Base-by-base conservation (phyloP, 2,113 vertebrate species). In the Labeo catla region DNA sequence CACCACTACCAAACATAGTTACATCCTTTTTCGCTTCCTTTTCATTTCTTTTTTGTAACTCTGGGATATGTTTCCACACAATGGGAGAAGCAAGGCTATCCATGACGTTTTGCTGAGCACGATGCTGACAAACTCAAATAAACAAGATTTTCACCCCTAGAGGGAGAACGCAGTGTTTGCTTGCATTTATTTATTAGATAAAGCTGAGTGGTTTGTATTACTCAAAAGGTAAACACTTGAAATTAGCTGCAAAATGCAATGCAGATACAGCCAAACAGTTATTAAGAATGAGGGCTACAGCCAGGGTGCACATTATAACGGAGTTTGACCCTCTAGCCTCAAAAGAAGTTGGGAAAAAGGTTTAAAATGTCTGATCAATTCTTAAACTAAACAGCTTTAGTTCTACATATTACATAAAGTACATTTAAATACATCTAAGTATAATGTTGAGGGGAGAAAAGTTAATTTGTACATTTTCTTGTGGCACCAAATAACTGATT, bases 1-100 rank as follows among this genome's bases (percentile, higher is more conserved):
- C 65, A 70, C 81, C 81, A 82, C 19, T 54, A 82, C 49, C 78
- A 82, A 54, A 82, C 59, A 76, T 84, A 50, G 85, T 81, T 61
- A 74, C n/a, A 63, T 82, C 63, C 28, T 82, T 82, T 66, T 52
- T 21, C 61, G 54, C 8, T 78, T 52, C 8, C 13, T 36, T 68
- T 50, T n/a, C 11, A 0, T 52, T n/a, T 70, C 12, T 36, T 82
- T 80, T 82, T 52, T 65, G 57, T 66, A 70, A 34, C 59, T 81
- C 39, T 43, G 79, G 23, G 47, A 68, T 68, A 68, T 66, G 47
- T 52, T 45, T 80, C 11, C 15, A 68, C 63, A 82, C 80, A 82
- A 68, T 52, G 47, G 23, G 13, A 72, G 43, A 77, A 52, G 13
- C 73, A 77, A 77, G 47, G 57, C 66, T 82, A 21, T 82, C 15